A percentile compares a stretch with the other conserved stretches of the same genome.
These are phyloP conservation scores for Echiichthys vipera DNA, from an alignment of 2,797 vertebrate genomes.

Conservation along the genomic window DNA sequence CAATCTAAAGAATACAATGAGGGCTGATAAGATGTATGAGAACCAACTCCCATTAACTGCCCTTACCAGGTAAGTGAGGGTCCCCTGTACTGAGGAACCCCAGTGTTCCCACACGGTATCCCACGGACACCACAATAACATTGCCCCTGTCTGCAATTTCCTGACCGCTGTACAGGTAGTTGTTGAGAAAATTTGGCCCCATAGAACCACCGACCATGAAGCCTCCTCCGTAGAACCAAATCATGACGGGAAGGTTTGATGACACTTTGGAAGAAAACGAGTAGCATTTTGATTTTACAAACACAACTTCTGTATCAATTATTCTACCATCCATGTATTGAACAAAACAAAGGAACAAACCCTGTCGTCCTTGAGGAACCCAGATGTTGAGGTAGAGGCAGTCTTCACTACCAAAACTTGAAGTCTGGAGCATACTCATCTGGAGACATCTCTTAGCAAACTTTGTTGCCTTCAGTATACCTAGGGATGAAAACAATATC, in stretches of 20 bases:
- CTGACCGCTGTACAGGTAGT: slow-evolving; percentile 89
- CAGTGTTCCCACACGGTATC: slow-evolving; percentile 89
- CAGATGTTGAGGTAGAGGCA: slow-evolving; percentile 95
- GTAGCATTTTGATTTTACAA: neutral
- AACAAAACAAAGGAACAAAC: slow-evolving; percentile 25
- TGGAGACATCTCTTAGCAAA: slow-evolving; percentile 87
- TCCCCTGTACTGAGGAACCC: slow-evolving; percentile 95
- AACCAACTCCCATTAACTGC: neutral
- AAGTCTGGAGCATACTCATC: slow-evolving; percentile 75
- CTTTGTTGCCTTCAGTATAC: slow-evolving; percentile 79
- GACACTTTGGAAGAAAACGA: slow-evolving; percentile 81
- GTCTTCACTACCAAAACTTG: slow-evolving; percentile 83
- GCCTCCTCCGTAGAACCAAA: slow-evolving; percentile 90
- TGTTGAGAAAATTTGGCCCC: slow-evolving; percentile 85
- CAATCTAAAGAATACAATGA: neutral
- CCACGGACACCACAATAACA: slow-evolving; percentile 90
- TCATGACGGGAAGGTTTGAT: slow-evolving; percentile 89
- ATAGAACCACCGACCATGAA: slow-evolving; percentile 85
- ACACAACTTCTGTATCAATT: neutral
- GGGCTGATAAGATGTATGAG: neutral
- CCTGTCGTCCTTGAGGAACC: slow-evolving; percentile 85
- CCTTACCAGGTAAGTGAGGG: slow-evolving; percentile 84
- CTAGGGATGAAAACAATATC: slow-evolving; percentile 61
- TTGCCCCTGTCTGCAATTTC: slow-evolving; percentile 89
- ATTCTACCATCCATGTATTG: neutral